Evolutionary conservation across 1,140 invertebrate species (phyloP).

Genomic region (Archivesica marissinica): DNA sequence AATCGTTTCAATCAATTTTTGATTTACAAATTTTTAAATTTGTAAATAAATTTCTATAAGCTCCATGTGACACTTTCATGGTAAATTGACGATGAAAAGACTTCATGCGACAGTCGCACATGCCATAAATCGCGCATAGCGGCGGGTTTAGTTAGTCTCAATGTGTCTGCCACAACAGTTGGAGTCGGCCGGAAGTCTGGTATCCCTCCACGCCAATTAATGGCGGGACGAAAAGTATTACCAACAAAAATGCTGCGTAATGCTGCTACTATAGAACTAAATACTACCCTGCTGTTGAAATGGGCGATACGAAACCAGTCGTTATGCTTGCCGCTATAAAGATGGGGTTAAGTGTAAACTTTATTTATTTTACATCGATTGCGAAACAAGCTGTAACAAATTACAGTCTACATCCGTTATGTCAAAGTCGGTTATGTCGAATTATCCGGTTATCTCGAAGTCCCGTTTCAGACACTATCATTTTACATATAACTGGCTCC

Average conservation of each 20-base stretch:
- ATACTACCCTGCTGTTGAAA: not conserved
- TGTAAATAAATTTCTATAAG: not conserved
- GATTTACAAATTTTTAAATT: constrained; percentile 3
- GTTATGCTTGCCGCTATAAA: not conserved
- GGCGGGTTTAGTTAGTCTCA: not conserved
- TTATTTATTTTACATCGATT: no score
- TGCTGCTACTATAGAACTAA: not conserved
- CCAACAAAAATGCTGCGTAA: not conserved
- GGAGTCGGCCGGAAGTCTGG: not conserved
- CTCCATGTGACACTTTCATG: constrained; percentile 34
- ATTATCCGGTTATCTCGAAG: no score
- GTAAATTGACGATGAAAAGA: constrained; percentile 25
- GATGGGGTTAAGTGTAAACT: not conserved
- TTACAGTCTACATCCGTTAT: no score
- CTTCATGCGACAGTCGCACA: not conserved
- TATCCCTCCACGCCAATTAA: constrained; percentile 20
- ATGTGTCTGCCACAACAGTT: constrained; percentile 17
- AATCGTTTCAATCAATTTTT: not conserved
- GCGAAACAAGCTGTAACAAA: no score
- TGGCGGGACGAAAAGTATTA: not conserved
- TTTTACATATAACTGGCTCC: no score
- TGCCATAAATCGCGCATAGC: not conserved
- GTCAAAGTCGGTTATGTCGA: no score
- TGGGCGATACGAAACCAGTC: not conserved
- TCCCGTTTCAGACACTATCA: no score